A percentile compares a stretch with the other conserved stretches of the same genome.
Conservation (phyloP, 2,888 invertebrate genomes). For the Dasypolia templi region DNA sequence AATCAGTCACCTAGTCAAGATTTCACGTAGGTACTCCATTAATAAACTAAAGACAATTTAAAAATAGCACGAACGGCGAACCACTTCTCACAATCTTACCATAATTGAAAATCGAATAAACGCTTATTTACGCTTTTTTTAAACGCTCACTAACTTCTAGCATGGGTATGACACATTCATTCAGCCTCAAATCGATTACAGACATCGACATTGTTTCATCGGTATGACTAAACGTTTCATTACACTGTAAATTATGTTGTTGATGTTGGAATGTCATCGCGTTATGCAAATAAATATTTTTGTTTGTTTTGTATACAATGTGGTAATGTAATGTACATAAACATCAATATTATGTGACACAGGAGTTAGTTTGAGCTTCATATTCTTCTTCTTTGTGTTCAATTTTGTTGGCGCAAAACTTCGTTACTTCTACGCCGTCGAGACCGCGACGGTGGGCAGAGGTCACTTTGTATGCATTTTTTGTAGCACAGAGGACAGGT, state of each 20-base stretch:
- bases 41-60: not conserved
- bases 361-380: not conserved
- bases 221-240: constrained; percentile 46
- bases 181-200: constrained; percentile 46
- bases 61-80: not conserved
- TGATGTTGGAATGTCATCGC: constrained; percentile 32
- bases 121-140: constrained; percentile 39
- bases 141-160: constrained; percentile 14
- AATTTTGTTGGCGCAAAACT: not conserved
- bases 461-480: no score
- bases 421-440: no score
- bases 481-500: not conserved
- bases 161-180: constrained; percentile 42
- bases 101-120: constrained; percentile 54
- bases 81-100: no score
- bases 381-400: not conserved
- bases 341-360: constrained; percentile 6
- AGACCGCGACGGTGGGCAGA: no score
- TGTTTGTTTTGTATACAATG: constrained; percentile 39
- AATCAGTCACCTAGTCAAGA: not conserved
- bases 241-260: constrained; percentile 45
- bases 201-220: constrained; percentile 50
- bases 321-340: not conserved
- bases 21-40: not conserved
- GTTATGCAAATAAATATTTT: constrained; percentile 25